These are phyloP conservation scores for Anolis apletophallus DNA, from an alignment of 2,797 vertebrate species.

Conservation along the genomic window DNA sequence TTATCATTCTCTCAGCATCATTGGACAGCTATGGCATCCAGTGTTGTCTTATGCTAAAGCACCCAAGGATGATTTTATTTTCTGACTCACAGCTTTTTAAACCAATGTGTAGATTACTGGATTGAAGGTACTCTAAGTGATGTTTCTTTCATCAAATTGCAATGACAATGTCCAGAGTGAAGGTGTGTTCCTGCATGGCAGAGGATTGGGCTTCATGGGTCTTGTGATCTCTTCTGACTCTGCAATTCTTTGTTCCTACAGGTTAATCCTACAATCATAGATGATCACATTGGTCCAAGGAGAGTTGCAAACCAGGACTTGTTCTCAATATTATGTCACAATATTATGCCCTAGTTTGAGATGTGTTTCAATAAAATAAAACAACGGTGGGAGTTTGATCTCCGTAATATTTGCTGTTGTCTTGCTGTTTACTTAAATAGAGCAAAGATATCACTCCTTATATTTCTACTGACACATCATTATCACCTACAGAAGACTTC, in stretches of 20 bases:
- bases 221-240: too few species aligned
- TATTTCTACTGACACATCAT: background rate
- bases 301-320: background rate
- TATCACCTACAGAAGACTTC: conserved; percentile 9
- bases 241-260: too few species aligned
- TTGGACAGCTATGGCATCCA: conserved; percentile 47
- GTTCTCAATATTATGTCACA: background rate
- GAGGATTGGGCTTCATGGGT: too few species aligned
- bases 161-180: conserved; percentile 6
- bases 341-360: too few species aligned
- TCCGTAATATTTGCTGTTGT: background rate
- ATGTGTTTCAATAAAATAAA: too few species aligned
- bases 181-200: too few species aligned
- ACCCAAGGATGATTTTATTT: conserved; percentile 37
- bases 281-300: background rate
- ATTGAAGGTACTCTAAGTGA: conserved; percentile 28
- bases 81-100: conserved; percentile 39
- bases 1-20: conserved; percentile 41
- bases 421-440: conserved; percentile 3
- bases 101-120: background rate
- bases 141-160: conserved; percentile 19
- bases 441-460: conserved; percentile 9
- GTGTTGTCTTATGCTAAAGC: conserved; percentile 49
- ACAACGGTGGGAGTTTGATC: background rate
- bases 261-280: too few species aligned